Conservation (phyloP, 1,140 invertebrate genomes). For the Hyphantria cunea region DNA sequence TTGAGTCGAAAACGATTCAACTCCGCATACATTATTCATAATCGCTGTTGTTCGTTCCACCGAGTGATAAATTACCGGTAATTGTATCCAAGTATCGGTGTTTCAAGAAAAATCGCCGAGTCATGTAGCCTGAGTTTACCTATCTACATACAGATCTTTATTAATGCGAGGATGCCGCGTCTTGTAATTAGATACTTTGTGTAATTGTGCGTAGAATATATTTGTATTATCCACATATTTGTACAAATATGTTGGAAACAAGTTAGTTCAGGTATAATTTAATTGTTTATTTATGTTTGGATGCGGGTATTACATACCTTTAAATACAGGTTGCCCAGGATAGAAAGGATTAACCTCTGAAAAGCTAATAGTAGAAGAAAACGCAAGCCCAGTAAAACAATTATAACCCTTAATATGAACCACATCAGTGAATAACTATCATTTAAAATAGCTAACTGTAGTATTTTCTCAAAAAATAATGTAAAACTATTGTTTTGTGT, state of each 20-base stretch:
- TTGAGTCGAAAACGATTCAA: slow-evolving; percentile 15
- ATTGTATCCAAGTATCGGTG: slow-evolving; percentile 51
- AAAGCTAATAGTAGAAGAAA: too few relatives aligned
- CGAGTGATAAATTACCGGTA: slow-evolving; percentile 58
- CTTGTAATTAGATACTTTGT: slow-evolving; percentile 24
- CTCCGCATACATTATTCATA: slow-evolving; percentile 28
- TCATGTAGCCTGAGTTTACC: slow-evolving; percentile 6
- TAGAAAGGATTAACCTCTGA: too few relatives aligned
- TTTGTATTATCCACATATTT: not conserved
- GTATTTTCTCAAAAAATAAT: too few relatives aligned
- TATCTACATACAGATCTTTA: slow-evolving; percentile 7
- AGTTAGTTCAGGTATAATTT: too few relatives aligned
- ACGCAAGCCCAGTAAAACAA: too few relatives aligned
- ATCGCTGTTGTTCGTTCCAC: slow-evolving; percentile 26
- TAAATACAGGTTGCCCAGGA: too few relatives aligned
- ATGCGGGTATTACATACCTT: not conserved
- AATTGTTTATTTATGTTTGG: too few relatives aligned
- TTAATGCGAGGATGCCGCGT: slow-evolving; percentile 1
- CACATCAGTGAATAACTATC: too few relatives aligned
- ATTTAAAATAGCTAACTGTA: too few relatives aligned
- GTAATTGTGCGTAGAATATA: slow-evolving; percentile 1
- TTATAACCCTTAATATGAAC: too few relatives aligned
- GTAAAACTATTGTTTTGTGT: too few relatives aligned
- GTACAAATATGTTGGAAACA: not conserved
- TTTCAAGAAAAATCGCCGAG: slow-evolving; percentile 48